phyloP scores from a whole-genome alignment of 92 coral and sea anemone species.

The Umimayanthus kanabou region DNA sequence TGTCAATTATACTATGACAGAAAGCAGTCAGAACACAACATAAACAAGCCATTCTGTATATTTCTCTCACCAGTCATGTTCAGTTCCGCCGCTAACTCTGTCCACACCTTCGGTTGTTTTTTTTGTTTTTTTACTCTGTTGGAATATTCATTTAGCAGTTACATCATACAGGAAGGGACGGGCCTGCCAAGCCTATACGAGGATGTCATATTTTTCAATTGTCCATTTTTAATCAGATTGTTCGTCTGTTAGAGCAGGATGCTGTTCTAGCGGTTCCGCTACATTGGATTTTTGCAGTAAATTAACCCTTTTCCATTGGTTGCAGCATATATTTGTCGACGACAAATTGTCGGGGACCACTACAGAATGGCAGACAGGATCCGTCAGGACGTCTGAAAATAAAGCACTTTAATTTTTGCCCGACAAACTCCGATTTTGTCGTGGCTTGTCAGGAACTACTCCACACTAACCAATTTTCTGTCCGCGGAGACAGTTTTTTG shows the following conservation, averaged over 20 bases:
- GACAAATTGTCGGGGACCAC: constrained; percentile 38
- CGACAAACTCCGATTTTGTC: neutral
- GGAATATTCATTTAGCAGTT: neutral
- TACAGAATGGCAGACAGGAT: constrained; percentile 35
- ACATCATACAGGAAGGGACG: constrained; percentile 4
- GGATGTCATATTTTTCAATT: constrained; percentile 1
- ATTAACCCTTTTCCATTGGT: constrained; percentile 22
- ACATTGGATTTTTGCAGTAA: neutral
- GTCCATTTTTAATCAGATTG: neutral
- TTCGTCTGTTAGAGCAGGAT: no score
- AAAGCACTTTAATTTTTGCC: neutral
- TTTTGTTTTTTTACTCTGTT: neutral
- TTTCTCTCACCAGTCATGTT: constrained; percentile 17
- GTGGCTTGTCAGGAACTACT: neutral
- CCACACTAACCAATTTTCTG: no score
- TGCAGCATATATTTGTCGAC: constrained; percentile 12
- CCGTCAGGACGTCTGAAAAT: constrained; percentile 34
- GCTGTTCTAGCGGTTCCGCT: neutral
- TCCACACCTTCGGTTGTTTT: neutral
- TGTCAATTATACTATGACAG: neutral
- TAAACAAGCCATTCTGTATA: neutral
- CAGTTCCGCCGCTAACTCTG: constrained; percentile 18
- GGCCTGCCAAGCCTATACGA: neutral
- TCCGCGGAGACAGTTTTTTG: no score
- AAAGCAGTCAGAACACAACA: constrained; percentile 1